phyloP scores from a whole-genome alignment of 1,140 invertebrate genomes.

The Lycorma delicatula region DNA sequence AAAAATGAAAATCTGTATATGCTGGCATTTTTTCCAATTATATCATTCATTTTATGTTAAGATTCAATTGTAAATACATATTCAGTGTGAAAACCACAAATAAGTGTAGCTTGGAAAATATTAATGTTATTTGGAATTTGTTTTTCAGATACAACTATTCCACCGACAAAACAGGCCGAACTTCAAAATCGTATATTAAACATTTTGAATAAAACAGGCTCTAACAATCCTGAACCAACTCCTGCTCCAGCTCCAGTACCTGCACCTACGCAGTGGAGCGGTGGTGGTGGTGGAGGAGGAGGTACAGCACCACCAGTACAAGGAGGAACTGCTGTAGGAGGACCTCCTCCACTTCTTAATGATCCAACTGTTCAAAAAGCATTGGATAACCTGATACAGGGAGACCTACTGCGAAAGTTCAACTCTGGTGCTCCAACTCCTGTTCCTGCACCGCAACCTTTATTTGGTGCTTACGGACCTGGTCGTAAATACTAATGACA shows the following conservation, averaged over 20 bases:
- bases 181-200: slow-evolving; percentile 76
- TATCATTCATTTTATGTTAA: background rate
- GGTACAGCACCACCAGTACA: slow-evolving; percentile 33
- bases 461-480: slow-evolving; percentile 11
- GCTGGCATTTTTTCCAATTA: background rate
- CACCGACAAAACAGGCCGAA: slow-evolving; percentile 50
- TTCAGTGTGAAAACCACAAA: too few species aligned
- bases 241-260: slow-evolving; percentile 21
- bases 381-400: slow-evolving; percentile 60
- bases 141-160: background rate
- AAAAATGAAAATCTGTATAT: background rate
- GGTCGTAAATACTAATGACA: slow-evolving; percentile 4
- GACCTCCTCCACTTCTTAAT: slow-evolving; percentile 50
- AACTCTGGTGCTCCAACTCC: background rate
- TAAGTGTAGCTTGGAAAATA: background rate
- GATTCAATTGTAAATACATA: background rate
- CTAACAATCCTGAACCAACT: slow-evolving; percentile 18
- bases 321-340: slow-evolving; percentile 30
- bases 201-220: slow-evolving; percentile 55
- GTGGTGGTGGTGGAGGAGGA: slow-evolving; percentile 22
- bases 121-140: background rate
- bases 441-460: slow-evolving; percentile 10
- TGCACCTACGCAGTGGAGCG: slow-evolving; percentile 19
- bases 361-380: slow-evolving; percentile 68
- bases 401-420: slow-evolving; percentile 49